Conservation (phyloP, 2,113 vertebrate genomes). For the Nothocercus nigrocapillus region DNA sequence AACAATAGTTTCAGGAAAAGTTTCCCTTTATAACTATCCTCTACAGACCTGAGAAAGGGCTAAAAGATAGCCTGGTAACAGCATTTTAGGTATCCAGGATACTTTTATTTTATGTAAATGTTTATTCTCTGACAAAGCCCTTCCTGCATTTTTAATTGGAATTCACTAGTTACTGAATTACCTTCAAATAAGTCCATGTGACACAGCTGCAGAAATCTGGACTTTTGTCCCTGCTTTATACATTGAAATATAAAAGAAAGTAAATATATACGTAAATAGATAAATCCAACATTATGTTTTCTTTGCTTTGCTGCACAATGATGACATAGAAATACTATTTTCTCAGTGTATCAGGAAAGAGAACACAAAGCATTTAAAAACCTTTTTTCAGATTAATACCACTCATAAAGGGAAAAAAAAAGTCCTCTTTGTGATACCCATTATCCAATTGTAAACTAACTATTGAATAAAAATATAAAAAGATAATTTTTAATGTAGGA, state of each 20-base stretch:
- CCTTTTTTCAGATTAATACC: not conserved
- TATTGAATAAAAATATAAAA: not conserved
- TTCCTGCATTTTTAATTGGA: constrained; percentile 2
- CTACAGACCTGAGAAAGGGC: not conserved
- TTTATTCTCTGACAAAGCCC: not conserved
- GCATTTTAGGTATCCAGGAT: not conserved
- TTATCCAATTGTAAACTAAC: not conserved
- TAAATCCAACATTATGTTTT: not conserved
- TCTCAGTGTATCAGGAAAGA: not conserved
- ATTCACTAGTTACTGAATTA: constrained; percentile 16
- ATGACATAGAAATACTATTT: not conserved
- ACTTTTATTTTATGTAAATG: not conserved
- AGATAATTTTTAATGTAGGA: not conserved
- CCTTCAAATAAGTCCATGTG: not conserved
- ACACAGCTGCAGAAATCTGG: not conserved
- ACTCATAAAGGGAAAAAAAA: not conserved
- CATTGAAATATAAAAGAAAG: not conserved
- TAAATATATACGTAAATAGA: not conserved
- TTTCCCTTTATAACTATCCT: not conserved
- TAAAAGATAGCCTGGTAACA: not conserved
- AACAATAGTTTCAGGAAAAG: not conserved
- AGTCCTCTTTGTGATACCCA: not conserved
- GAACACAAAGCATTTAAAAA: not conserved
- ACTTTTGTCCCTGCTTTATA: not conserved
- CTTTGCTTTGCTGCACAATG: not conserved